Percentiles rank a stretch among this genome's conserved stretches.
Conservation (phyloP, 2,888 invertebrate genomes). For the Byasa hedistus region DNA sequence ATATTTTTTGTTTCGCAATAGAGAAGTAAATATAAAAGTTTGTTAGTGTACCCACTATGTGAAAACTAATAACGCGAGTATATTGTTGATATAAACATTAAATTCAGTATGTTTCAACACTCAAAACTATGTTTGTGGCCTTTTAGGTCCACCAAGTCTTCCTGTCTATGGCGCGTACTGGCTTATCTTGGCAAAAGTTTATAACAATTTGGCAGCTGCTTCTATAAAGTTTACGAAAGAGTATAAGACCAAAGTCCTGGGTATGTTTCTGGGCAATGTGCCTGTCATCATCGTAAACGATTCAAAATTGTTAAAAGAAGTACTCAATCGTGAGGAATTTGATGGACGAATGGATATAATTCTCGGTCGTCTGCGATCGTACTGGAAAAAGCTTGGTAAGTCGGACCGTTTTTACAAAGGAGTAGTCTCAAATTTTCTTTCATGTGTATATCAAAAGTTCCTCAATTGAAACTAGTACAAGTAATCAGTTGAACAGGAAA, state of each 20-base stretch:
- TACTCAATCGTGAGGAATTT: slow-evolving; percentile 79
- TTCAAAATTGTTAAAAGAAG: slow-evolving; percentile 77
- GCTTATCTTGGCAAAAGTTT: slow-evolving; percentile 75
- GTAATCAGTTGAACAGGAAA: too few species aligned
- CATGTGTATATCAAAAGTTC: too few species aligned
- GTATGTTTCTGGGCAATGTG: slow-evolving; percentile 75
- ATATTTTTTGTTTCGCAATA: too few species aligned
- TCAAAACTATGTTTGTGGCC: too few species aligned
- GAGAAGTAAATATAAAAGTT: too few species aligned
- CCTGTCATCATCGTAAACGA: slow-evolving; percentile 77
- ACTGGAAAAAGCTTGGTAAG: slow-evolving; percentile 76
- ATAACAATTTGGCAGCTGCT: slow-evolving; percentile 73
- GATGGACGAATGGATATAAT: slow-evolving; percentile 80
- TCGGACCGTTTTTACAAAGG: not conserved
- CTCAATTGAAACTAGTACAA: too few species aligned
- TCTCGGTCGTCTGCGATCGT: slow-evolving; percentile 73
- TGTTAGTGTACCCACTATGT: too few species aligned
- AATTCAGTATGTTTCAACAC: too few species aligned
- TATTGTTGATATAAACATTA: too few species aligned
- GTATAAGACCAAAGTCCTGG: slow-evolving; percentile 81
- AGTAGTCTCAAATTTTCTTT: too few species aligned
- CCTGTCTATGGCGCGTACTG: slow-evolving; percentile 83
- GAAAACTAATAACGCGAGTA: too few species aligned
- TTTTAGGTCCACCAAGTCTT: slow-evolving; percentile 80
- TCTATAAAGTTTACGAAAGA: slow-evolving; percentile 71